Evolutionary conservation across 2,113 vertebrate genomes (phyloP).

Genomic region (Bostrychus sinensis): DNA sequence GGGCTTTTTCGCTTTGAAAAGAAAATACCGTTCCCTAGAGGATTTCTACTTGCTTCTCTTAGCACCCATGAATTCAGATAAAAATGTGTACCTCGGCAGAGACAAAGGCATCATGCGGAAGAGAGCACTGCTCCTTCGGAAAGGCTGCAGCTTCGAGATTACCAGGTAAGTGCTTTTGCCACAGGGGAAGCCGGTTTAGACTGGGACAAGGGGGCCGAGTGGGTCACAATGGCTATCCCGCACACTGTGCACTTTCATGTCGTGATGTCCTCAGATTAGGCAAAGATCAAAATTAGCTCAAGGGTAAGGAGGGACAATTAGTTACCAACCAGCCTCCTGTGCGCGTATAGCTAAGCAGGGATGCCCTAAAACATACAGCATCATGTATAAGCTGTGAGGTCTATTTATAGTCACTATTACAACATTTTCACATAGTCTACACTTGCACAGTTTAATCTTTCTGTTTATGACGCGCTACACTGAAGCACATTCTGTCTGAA

Average conservation of each 20-base stretch:
- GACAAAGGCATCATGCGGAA: constrained; percentile 85
- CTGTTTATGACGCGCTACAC: constrained; percentile 44
- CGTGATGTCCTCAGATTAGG: constrained; percentile 10
- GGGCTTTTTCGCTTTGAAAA: neutral
- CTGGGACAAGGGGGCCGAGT: constrained; percentile 26
- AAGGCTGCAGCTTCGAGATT: constrained; percentile 87
- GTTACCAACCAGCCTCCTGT: no score
- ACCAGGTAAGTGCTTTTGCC: constrained; percentile 75
- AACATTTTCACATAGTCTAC: neutral
- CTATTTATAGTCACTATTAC: neutral
- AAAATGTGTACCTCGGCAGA: constrained; percentile 82
- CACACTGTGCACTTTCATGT: neutral
- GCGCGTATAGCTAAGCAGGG: constrained; percentile 28
- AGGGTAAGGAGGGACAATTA: neutral
- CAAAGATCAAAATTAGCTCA: neutral
- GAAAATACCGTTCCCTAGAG: constrained; percentile 30
- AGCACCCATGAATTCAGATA: constrained; percentile 83
- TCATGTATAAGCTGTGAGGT: neutral
- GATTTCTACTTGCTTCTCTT: constrained; percentile 40
- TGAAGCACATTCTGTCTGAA: constrained; percentile 44
- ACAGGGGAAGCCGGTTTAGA: neutral
- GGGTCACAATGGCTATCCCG: constrained; percentile 17
- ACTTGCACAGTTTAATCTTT: neutral
- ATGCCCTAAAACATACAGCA: constrained; percentile 9
- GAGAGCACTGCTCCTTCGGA: constrained; percentile 83